phyloP scores from a whole-genome alignment of 2,797 vertebrate genomes.

The Petrocephalus sullivani region DNA sequence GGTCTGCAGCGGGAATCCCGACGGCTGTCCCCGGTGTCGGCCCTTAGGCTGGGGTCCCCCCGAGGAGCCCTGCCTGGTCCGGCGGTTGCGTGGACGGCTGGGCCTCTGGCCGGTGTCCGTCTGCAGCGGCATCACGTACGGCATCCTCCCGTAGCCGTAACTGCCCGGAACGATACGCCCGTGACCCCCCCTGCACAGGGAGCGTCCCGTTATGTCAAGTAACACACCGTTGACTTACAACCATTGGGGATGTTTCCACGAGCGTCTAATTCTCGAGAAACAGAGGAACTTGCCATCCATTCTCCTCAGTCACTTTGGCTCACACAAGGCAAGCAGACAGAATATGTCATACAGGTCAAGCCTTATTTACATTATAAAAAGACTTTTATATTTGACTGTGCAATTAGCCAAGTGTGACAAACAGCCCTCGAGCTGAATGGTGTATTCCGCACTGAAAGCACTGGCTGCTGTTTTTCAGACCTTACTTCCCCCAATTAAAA shows the following conservation, averaged over 20 bases:
- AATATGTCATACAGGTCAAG: background rate
- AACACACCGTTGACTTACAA: background rate
- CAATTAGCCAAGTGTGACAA: conserved; percentile 7
- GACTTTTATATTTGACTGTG: background rate
- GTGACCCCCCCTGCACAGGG: conserved; percentile 56
- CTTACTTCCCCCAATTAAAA: conserved; percentile 39
- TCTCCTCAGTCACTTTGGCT: background rate
- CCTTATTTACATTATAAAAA: background rate
- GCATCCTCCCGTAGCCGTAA: conserved; percentile 83
- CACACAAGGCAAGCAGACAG: background rate
- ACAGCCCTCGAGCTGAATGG: conserved; percentile 3
- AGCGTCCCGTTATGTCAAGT: conserved; percentile 27
- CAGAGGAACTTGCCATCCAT: background rate
- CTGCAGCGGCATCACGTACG: conserved; percentile 70
- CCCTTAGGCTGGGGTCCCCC: conserved; percentile 38
- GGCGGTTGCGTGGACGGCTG: conserved; percentile 46
- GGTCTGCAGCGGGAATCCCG: conserved; percentile 6
- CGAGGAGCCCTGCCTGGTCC: conserved; percentile 58
- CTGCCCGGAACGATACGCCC: conserved; percentile 69
- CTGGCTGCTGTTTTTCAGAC: conserved; percentile 42
- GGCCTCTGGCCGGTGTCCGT: conserved; percentile 57
- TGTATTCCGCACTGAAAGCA: conserved; percentile 22
- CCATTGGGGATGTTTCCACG: background rate
- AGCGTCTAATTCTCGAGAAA: background rate
- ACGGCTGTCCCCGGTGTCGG: conserved; percentile 27